Conservation (phyloP, 2,113 vertebrate species). For the Scolopax mira region DNA sequence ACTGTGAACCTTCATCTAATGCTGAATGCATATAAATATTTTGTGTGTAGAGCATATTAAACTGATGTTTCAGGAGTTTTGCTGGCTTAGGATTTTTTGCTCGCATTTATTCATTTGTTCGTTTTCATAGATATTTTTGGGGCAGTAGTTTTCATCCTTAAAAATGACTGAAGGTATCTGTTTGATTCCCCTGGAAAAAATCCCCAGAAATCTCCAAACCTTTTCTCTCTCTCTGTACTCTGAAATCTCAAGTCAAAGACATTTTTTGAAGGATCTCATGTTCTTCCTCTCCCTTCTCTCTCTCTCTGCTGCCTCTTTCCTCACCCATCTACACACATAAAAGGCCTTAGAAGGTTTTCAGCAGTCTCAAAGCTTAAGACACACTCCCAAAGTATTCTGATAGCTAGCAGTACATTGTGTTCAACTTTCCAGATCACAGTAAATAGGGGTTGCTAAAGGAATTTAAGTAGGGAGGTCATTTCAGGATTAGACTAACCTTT, state of each 20-base stretch:
- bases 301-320: not conserved
- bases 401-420: not conserved
- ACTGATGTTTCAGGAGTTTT: not conserved
- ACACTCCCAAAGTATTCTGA: not conserved
- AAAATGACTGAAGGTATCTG: not conserved
- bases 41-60: not conserved
- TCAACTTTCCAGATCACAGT: not conserved
- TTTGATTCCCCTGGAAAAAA: not conserved
- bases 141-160: not conserved
- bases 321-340: not conserved
- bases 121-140: not conserved
- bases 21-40: constrained; percentile 1
- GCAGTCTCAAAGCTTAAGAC: not conserved
- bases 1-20: constrained; percentile 14
- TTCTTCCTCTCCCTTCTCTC: not conserved
- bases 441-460: not conserved
- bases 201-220: not conserved
- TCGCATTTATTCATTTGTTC: not conserved
- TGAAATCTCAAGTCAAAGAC: not conserved
- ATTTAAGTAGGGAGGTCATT: not conserved
- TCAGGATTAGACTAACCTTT: not conserved
- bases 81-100: not conserved
- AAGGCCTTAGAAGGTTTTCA: not conserved
- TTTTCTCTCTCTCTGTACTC: not conserved
- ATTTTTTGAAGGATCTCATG: not conserved